Evolutionary conservation across 2,113 vertebrate species (phyloP), one percentile per base, ranked within the genome.

Genomic region (Nyctereutes procyonoides): DNA sequence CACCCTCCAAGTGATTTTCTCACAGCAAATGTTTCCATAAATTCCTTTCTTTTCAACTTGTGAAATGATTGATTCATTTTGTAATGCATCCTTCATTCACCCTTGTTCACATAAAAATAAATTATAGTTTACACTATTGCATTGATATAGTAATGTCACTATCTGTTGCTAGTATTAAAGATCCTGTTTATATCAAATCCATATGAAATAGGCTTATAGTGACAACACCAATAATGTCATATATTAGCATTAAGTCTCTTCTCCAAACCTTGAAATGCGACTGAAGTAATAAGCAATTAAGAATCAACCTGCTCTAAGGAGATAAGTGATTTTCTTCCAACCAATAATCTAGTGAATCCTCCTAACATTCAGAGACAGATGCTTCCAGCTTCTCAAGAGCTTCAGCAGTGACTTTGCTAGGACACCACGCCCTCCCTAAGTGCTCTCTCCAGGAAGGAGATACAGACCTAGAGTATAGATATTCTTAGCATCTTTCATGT

Each of bases 41-140:
- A 89, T 79, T 90, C 43, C 62, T 93, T 86, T 38, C 88, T 92
- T 97, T 83, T 71, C 63, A 89, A 60, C 19, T 89, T 32, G 56
- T 2, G 35, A 71, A 91, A 32, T n/a, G 69, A 76, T 38, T 22
- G 60, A 58, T 93, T 93, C 30, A 38, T 76, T 79, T 86, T 55
- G 8, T 60, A 55, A 77, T 12, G 4, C 20, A 76, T 85, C 77
- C 58, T 93, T 87, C 65, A 55, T 85, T 80, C 56, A 55, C 43
- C 17, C 35, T 24, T 2, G 2, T 43, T 51, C 48, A 7, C 26
- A 14, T 87, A 51, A 90, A 89, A 89, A 51, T 67, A 84, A 88
- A 63, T 88, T 56, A 28, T 16, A 26, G 71, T 85, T 88, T 32
- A 74, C 2, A 55, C 13, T 14, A 19, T 28, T 15, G 9, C 77